phyloP scores from a whole-genome alignment of 2,888 invertebrate genomes.

The Crossocerus cetratus region DNA sequence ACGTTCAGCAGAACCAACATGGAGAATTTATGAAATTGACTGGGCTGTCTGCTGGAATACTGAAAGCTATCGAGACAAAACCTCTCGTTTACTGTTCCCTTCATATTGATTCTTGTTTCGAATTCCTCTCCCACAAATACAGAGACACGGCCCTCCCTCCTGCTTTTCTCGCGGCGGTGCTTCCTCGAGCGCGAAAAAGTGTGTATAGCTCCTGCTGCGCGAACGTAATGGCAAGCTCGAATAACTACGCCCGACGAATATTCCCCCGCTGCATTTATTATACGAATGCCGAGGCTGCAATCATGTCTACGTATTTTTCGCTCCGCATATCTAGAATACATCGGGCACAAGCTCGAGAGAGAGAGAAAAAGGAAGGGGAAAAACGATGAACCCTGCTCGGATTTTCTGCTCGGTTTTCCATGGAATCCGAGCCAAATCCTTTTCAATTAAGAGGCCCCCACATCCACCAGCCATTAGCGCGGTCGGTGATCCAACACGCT shows the following conservation, averaged over 20 bases:
- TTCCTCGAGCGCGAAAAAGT: background rate
- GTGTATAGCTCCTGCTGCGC: too few species aligned
- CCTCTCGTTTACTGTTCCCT: constrained; percentile 9
- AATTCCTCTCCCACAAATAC: background rate
- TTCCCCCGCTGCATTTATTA: too few species aligned
- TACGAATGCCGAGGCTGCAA: too few species aligned
- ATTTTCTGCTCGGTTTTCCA: constrained; percentile 1
- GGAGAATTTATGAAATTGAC: constrained; percentile 45
- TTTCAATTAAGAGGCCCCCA: background rate
- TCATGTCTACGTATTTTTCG: background rate
- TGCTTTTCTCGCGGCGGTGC: background rate
- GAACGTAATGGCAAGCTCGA: too few species aligned
- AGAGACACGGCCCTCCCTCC: background rate
- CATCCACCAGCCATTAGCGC: background rate
- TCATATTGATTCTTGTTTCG: constrained; percentile 24
- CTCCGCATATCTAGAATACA: background rate
- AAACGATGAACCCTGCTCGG: background rate
- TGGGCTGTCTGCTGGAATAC: constrained; percentile 14
- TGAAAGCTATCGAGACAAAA: constrained; percentile 18
- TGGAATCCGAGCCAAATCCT: constrained; percentile 1
- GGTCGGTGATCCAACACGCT: background rate
- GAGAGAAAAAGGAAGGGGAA: background rate
- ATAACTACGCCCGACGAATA: too few species aligned
- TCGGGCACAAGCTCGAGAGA: too few species aligned
- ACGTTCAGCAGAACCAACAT: constrained; percentile 27